A percentile compares a stretch with the other conserved stretches of the same genome.
Conservation (phyloP, 2,888 invertebrate genomes). For the Morpho helenor region DNA sequence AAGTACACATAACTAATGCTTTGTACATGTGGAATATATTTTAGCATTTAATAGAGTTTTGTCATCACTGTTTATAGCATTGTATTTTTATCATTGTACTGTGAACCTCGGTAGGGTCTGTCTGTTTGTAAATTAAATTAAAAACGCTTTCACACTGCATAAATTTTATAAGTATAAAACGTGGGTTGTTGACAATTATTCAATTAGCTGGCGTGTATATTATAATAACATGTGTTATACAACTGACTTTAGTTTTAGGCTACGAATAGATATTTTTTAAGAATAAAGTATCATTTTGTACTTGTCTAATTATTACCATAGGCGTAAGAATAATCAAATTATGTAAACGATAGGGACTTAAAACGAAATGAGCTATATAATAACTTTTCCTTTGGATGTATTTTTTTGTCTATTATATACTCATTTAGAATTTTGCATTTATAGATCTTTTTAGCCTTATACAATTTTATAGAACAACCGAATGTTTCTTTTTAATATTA, state of each 20-base stretch:
- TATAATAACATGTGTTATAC: slow-evolving; percentile 65
- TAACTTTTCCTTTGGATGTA: slow-evolving; percentile 67
- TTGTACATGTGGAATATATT: too few species aligned
- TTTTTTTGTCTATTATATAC: slow-evolving; percentile 71
- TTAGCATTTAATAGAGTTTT: too few species aligned
- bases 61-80: too few species aligned
- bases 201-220: slow-evolving; percentile 54
- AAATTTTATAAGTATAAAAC: slow-evolving; percentile 28
- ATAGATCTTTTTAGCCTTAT: slow-evolving; percentile 75
- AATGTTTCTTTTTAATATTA: slow-evolving; percentile 38
- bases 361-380: slow-evolving; percentile 71
- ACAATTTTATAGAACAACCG: slow-evolving; percentile 59
- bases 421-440: slow-evolving; percentile 75
- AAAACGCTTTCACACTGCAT: slow-evolving; percentile 26
- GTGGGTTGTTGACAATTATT: slow-evolving; percentile 43
- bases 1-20: too few species aligned
- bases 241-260: slow-evolving; percentile 74
- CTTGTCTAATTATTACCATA: slow-evolving; percentile 77
- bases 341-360: slow-evolving; percentile 68
- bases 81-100: too few species aligned
- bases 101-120: too few species aligned
- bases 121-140: background rate
- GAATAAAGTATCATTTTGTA: slow-evolving; percentile 77
- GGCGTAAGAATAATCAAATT: slow-evolving; percentile 72
- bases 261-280: slow-evolving; percentile 69